Evolutionary conservation across 2,113 vertebrate genomes (phyloP).

Genomic region (Plectropomus leopardus): DNA sequence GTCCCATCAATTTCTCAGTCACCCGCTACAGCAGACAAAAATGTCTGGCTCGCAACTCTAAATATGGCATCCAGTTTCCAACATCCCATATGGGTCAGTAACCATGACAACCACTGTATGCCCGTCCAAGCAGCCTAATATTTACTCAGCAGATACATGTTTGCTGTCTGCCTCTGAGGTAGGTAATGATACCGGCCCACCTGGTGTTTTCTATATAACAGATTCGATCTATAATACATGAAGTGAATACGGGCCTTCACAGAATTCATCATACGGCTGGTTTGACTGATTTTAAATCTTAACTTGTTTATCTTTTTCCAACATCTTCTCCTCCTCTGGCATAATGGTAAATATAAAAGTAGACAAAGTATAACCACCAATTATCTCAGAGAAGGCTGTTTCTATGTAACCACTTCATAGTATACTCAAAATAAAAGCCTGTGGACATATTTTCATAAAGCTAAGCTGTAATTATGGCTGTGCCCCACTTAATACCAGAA

Average conservation of each 20-base stretch:
- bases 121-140: constrained; percentile 68
- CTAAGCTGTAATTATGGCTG: neutral
- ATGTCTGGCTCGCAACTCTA: constrained; percentile 39
- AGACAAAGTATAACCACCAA: neutral
- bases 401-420: constrained; percentile 32
- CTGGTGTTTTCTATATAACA: constrained; percentile 58
- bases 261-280: constrained; percentile 9
- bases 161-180: constrained; percentile 64
- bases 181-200: constrained; percentile 57
- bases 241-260: constrained; percentile 32
- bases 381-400: constrained; percentile 7
- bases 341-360: neutral
- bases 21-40: constrained; percentile 33
- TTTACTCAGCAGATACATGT: constrained; percentile 75
- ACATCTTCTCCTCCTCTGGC: neutral
- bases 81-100: constrained; percentile 67
- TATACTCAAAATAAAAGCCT: neutral
- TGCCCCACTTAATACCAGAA: neutral
- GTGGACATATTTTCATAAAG: neutral
- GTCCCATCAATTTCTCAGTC: constrained; percentile 40
- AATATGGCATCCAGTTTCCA: constrained; percentile 67
- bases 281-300: constrained; percentile 4
- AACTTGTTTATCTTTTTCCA: neutral
- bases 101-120: constrained; percentile 67
- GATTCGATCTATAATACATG: constrained; percentile 61